Evolutionary conservation across 2,888 invertebrate genomes (phyloP).

Genomic region (Abrostola triplasia): DNA sequence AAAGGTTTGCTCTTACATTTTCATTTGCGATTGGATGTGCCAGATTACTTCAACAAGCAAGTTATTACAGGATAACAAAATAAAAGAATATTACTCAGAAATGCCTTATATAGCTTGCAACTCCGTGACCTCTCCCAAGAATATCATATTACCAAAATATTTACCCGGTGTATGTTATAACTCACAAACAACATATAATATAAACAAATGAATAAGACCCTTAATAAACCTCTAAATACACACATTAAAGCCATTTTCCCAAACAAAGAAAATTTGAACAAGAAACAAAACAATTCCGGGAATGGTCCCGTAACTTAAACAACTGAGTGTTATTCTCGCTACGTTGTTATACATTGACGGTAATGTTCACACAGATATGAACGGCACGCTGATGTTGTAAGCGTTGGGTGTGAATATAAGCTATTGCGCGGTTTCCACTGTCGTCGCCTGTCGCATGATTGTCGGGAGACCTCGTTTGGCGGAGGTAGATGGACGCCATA

Average conservation of each 20-base stretch:
- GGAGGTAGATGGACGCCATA: slow-evolving; percentile 60
- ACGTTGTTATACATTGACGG: slow-evolving; percentile 44
- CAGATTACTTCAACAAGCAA: no score
- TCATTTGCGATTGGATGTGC: no score
- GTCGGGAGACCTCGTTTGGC: slow-evolving; percentile 25
- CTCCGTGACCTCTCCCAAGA: no score
- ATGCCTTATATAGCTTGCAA: no score
- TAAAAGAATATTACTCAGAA: no score
- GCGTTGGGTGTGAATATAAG: slow-evolving; percentile 54
- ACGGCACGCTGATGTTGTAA: slow-evolving; percentile 39
- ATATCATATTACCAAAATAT: no score
- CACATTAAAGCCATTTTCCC: slow-evolving; percentile 44
- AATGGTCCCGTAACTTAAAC: slow-evolving; percentile 43
- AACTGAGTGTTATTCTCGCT: slow-evolving; percentile 24
- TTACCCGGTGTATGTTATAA: not conserved
- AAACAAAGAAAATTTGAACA: slow-evolving; percentile 57
- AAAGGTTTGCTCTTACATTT: no score
- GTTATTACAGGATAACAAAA: no score
- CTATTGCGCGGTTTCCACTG: slow-evolving; percentile 40
- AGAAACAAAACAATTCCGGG: slow-evolving; percentile 50
- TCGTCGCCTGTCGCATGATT: slow-evolving; percentile 15
- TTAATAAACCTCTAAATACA: slow-evolving; percentile 51
- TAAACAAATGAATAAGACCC: slow-evolving; percentile 39
- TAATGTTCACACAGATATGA: slow-evolving; percentile 31
- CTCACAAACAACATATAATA: slow-evolving; percentile 28